phyloP scores from a whole-genome alignment of 2,113 vertebrate species.

The Cottus gobio region DNA sequence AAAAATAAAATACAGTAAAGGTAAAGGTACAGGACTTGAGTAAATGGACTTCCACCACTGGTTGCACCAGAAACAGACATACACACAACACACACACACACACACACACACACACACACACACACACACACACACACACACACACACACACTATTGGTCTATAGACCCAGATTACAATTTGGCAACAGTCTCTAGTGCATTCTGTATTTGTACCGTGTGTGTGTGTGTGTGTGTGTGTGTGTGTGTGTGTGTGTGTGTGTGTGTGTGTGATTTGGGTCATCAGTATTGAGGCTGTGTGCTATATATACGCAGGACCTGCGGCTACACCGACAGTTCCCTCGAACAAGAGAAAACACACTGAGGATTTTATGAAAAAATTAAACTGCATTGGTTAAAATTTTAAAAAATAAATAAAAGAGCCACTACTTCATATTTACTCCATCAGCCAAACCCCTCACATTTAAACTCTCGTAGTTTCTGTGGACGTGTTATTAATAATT shows the following conservation, averaged over 20 bases:
- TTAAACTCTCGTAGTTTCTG: background rate
- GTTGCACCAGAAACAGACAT: background rate
- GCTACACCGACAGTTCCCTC: conserved; percentile 61
- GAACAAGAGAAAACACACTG: conserved; percentile 6
- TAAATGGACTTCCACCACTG: background rate
- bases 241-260: conserved; percentile 42
- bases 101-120: conserved; percentile 9
- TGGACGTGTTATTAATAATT: conserved; percentile 51
- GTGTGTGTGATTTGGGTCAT: conserved; percentile 74
- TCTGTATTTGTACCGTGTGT: conserved; percentile 50
- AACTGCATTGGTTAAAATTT: background rate
- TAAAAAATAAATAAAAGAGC: background rate
- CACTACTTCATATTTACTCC: background rate
- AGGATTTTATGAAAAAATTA: no score
- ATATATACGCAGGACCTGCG: conserved; percentile 72
- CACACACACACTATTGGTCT: conserved; percentile 33
- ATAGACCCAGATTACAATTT: conserved; percentile 69
- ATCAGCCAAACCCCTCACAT: conserved; percentile 27
- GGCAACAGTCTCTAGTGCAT: conserved; percentile 63
- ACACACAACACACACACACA: background rate
- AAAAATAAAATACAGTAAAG: background rate
- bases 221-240: conserved; percentile 41
- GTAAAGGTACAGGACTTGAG: no score
- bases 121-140: background rate
- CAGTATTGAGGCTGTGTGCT: conserved; percentile 76